These are phyloP conservation scores for Catagonus wagneri DNA, from an alignment of 2,113 vertebrate genomes.

Conservation along the genomic window DNA sequence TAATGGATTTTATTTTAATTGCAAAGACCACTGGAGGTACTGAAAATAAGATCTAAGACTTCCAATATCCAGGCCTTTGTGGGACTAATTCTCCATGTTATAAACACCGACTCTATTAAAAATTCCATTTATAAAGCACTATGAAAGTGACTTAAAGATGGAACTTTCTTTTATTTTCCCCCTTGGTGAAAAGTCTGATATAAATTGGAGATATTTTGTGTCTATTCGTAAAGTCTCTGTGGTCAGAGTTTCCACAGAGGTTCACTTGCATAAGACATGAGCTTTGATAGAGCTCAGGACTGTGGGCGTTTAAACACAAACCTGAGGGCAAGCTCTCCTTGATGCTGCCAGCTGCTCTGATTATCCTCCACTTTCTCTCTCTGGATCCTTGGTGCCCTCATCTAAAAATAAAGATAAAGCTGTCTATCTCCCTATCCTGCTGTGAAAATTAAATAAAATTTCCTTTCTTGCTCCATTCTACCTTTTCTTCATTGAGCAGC, in stretches of 20 bases:
- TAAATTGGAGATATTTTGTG: not conserved
- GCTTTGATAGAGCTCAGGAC: not conserved
- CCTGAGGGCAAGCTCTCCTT: not conserved
- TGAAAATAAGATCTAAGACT: constrained; percentile 8
- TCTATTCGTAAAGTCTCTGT: not conserved
- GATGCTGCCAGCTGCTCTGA: not conserved
- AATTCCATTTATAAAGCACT: not conserved
- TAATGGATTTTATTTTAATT: constrained; percentile 9
- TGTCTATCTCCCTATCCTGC: not conserved
- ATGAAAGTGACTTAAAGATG: constrained; percentile 2
- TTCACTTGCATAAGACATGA: accelerated
- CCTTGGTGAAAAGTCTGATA: not conserved
- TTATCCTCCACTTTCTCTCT: not conserved
- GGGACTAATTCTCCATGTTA: not conserved
- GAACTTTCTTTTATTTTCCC: not conserved
- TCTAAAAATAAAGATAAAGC: not conserved
- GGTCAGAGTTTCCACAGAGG: not conserved
- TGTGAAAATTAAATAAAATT: not conserved
- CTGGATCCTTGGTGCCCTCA: not conserved
- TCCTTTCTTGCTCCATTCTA: not conserved
- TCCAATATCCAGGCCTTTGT: not conserved
- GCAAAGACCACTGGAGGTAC: not conserved
- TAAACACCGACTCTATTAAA: constrained; percentile 27
- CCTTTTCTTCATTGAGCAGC: not conserved
- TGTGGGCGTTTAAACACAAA: not conserved